Conservation (phyloP, 2,888 invertebrate species). For the Dioctria rufipes region DNA sequence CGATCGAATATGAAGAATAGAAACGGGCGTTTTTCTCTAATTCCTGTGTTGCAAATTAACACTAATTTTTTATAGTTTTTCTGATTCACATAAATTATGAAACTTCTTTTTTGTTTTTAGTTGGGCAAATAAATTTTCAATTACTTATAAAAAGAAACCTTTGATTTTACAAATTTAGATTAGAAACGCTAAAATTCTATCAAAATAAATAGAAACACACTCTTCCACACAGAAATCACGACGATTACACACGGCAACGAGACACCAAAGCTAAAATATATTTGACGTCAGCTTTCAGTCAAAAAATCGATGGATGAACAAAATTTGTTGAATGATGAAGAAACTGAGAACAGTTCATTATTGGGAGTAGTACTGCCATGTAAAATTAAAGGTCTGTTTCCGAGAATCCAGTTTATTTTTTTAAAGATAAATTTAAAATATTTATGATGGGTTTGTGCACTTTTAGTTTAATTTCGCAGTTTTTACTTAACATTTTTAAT, state of each 20-base stretch:
- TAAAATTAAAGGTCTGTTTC: too few species aligned
- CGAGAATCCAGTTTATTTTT: too few species aligned
- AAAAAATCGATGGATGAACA: conserved; percentile 33
- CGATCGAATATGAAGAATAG: too few species aligned
- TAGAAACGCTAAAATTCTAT: conserved; percentile 14
- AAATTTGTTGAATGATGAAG: too few species aligned
- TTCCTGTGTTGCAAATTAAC: too few species aligned
- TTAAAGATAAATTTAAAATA: too few species aligned
- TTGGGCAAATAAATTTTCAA: background rate
- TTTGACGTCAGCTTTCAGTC: conserved; percentile 48
- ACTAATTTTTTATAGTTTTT: too few species aligned
- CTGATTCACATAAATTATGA: background rate
- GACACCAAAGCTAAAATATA: conserved; percentile 8
- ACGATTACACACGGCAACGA: conserved; percentile 13
- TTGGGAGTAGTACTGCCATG: conserved; percentile 3
- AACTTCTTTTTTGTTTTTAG: background rate
- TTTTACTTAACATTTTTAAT: too few species aligned
- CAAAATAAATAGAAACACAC: conserved; percentile 5
- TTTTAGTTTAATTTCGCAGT: too few species aligned
- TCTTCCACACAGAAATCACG: conserved; percentile 11
- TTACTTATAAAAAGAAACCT: conserved; percentile 27
- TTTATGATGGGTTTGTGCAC: too few species aligned
- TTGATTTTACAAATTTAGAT: conserved; percentile 15
- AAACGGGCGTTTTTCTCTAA: too few species aligned
- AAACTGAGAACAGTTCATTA: conserved; percentile 14